Evolutionary conservation across 2,888 invertebrate species (phyloP), one percentile per base, ranked within the genome.

Genomic region (Sesamia inferens): DNA sequence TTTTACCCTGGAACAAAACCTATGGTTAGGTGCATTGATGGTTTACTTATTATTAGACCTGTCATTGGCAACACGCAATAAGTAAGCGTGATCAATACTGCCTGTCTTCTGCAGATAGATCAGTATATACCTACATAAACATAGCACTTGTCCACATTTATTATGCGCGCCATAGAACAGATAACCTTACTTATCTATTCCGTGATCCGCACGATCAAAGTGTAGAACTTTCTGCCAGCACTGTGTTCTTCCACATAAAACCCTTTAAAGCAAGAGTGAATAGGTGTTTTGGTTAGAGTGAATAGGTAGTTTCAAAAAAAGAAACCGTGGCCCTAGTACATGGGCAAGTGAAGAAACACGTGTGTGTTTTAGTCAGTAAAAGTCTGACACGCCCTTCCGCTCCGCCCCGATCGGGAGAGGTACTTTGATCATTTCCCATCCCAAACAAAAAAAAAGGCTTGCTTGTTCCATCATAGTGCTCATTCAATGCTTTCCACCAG

Each of bases 1-100:
- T 57, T 67, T 10, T n/a, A 8, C 44, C n/a, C 6, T 47, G 19
- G 19, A 24, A 11, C 47, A 47, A 47, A 47, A 10, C 24, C 5
- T 10, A 24, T 24, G 1, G 44, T 44, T 44, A 44, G 14, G 24
- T 62, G 14, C 6, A 44, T n/a, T 24, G 39, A 48, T n/a, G 19
- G 14, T 22, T 22, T 10, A 47, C 14, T 14, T 24, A 16, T 7
- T 11, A 31, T n/a, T 31, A 42, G 42, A 4, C 42, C 14, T 24
- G 39, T 8, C 51, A 42, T 42, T 19, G 0, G 8, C n/a, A 62
- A 31, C 22, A 65, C 22, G 14, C 19, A 14, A 31, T 16, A 14
- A 47, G 44, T 6, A 47, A 68, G 51, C 24, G 14, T 54, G 42
- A 44, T 54, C 7, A 66, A 67, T 67, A 67, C 24, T 44, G 24